Evolutionary conservation across 2,113 vertebrate genomes (phyloP).

Genomic region (Pelodiscus sinensis): DNA sequence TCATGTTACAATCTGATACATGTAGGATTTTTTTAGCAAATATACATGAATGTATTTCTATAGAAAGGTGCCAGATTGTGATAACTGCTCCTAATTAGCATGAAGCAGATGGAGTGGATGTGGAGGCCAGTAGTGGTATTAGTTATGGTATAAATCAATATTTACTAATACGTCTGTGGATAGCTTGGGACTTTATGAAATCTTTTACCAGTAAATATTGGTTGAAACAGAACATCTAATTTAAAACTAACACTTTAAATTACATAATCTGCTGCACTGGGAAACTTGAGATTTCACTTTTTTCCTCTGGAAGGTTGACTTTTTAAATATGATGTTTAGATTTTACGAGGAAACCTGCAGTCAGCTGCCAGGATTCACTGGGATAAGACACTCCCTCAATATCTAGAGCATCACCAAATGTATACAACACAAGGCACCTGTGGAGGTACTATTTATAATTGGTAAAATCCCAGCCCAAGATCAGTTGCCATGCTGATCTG

Average conservation of each 20-base stretch:
- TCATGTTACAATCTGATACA: background rate
- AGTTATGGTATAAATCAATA: constrained; percentile 9
- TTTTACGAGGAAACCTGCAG: background rate
- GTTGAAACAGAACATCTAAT: background rate
- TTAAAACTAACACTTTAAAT: background rate
- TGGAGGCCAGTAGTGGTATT: background rate
- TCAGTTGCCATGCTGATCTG: background rate
- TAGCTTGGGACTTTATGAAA: background rate
- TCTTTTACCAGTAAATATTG: background rate
- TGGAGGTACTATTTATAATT: background rate
- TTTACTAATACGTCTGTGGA: constrained; percentile 16
- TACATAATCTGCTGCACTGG: background rate
- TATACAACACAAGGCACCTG: background rate
- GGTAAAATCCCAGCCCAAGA: background rate
- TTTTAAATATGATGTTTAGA: background rate
- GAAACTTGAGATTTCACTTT: background rate
- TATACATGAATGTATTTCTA: background rate
- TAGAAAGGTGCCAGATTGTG: constrained; percentile 16
- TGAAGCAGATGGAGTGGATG: constrained; percentile 19
- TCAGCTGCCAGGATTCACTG: background rate
- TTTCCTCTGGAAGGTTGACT: background rate
- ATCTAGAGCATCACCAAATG: background rate
- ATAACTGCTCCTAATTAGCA: background rate
- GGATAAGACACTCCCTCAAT: background rate
- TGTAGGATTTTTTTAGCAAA: background rate